Evolutionary conservation across 2,888 invertebrate species (phyloP), one percentile per base, ranked within the genome.

Genomic region (Tethea ocularis): DNA sequence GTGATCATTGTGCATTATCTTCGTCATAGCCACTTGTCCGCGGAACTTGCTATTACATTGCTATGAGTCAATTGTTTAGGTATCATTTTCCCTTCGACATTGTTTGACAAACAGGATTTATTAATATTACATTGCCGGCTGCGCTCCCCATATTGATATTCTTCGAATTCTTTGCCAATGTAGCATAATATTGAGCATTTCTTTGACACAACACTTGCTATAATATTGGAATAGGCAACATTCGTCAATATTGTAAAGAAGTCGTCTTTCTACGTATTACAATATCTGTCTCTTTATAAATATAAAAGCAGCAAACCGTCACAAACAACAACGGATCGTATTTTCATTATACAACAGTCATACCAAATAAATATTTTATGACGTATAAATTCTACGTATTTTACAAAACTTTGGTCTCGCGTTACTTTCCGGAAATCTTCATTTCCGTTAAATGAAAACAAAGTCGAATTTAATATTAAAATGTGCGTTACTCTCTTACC

Each of bases 131-230:
- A 53, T 53, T 38, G 53, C 23, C 53, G 41, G 53, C 58, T 58
- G 58, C 24, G 58, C 38, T 57, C 20, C 57, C 24, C 22, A 51
- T 57, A 54, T 54, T 29, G 54, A 54, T 54, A 57, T 57, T 57
- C 56, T 29, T 17, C n/a, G 46, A 51, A 51, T 57, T 57, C 46
- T 57, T 51, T 33, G 20, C 29, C 29, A 54, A 57, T 51, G 51
- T 51, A 24, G 22, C 46, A 53, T 20, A 46, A 33, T 54, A 36
- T 46, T 20, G 23, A n/a, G 51, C 17, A 51, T 33, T 51, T 51
- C 51, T 24, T 51, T 51, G 51, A 51, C 29, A 13, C 26, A 29
- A 26, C 46, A 51, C 33, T 29, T 57, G 57, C 41, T 24, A 15
- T 51, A 13, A 56, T 56, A 56, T 56, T 56, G 46, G 51, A 23